Base-by-base conservation (phyloP, 1,140 invertebrate genomes). In the Pseudomyrmex cubaensis region DNA sequence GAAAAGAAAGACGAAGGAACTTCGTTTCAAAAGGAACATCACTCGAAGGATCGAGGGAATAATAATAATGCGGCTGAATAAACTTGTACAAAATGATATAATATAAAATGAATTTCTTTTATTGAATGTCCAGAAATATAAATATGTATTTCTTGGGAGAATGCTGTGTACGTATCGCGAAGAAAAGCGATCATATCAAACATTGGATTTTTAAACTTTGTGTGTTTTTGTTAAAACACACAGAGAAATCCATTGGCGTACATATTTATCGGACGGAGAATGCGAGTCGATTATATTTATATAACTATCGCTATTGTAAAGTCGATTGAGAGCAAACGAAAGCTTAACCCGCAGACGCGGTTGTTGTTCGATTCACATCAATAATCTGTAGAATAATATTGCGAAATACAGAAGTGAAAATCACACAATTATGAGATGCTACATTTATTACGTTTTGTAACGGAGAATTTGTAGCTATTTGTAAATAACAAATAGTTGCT, bases 251-350 rank as follows among this genome's bases (percentile, higher is more conserved):
- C 35, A 25, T 59, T n/a, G 20, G 50, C 48, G 50, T 12, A 9
- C 5, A 15, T 70, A 80, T 59, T 70, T 80, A 80, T 80, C 48
- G 54, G 8, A 59, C 20, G 35, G 35, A 57, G 64, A 72, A 80
- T 12, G 66, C 44, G 59, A 77, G 35, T 80, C 66, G 70, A 80
- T 72, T 80, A 72, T 61, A 52, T 35, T 70, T 59, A 50, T 44
- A 50, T 57, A 70, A 57, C 75, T 17, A 70, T 25, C 44, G 7
- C 56, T 9, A 20, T 20, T 69, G 44, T 15, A 64, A 80, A 59
- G 70, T 69, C 44, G 20, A 78, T 77, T 67, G 25, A 56, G 35
- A 57, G 59, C 57, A 9, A 70, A 70, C 25, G 35, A 35, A 70
- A 22, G 67, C 35, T 54, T 56, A 69, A 67, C 17, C 13, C 15